Percentiles rank a stretch among this genome's conserved stretches.
Conservation (phyloP, 2,113 vertebrate species). For the Anarrhichthys ocellatus region DNA sequence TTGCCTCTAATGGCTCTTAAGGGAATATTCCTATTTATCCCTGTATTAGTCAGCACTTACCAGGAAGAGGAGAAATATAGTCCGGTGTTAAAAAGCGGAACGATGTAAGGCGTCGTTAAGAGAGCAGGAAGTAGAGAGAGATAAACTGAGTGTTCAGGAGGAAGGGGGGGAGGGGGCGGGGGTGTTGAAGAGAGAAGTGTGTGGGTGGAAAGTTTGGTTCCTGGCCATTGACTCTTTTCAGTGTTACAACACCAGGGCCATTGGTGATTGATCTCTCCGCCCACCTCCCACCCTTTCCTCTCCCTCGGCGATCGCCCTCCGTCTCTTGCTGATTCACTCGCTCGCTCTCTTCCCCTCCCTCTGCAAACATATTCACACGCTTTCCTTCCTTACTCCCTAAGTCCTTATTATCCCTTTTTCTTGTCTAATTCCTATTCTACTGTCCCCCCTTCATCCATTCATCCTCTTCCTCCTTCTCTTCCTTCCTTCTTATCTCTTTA, state of each 20-base stretch:
- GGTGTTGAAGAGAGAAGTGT: constrained; percentile 45
- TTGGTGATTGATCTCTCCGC: constrained; percentile 62
- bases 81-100: constrained; percentile 35
- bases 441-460: not conserved
- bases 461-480: not conserved
- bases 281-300: constrained; percentile 38
- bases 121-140: constrained; percentile 4
- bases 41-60: constrained; percentile 64
- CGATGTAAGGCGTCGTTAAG: constrained; percentile 50
- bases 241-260: constrained; percentile 57
- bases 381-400: not conserved
- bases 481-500: not conserved
- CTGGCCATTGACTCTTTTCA: constrained; percentile 65
- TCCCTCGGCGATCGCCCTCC: constrained; percentile 36
- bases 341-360: constrained; percentile 34
- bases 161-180: not conserved
- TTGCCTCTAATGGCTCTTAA: constrained; percentile 67
- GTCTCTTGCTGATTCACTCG: constrained; percentile 46
- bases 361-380: constrained; percentile 32
- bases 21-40: constrained; percentile 70
- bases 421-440: not conserved
- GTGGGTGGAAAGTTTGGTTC: constrained; percentile 72
- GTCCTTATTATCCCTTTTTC: not conserved
- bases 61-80: constrained; percentile 53
- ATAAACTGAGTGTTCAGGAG: constrained; percentile 9